These are phyloP conservation scores for Poeciliopsis infans DNA, from an alignment of 2,797 vertebrate genomes.

Conservation along the genomic window DNA sequence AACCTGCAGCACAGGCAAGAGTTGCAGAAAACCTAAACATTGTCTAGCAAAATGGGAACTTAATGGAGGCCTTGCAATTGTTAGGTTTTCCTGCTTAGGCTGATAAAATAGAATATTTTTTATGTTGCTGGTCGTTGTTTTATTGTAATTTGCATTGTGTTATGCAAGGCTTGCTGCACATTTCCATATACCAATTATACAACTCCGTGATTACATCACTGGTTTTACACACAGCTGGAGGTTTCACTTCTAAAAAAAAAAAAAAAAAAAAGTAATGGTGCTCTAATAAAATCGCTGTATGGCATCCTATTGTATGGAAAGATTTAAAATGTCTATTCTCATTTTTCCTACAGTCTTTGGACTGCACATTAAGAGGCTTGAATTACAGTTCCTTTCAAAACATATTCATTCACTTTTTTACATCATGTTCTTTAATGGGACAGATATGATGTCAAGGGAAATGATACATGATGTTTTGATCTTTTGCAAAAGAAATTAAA, in stretches of 20 bases:
- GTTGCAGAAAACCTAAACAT: not conserved
- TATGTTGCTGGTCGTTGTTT: not conserved
- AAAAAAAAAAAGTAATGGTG: not conserved
- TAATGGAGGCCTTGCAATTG: not conserved
- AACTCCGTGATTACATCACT: not conserved
- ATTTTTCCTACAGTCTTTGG: not conserved
- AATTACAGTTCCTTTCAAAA: not conserved
- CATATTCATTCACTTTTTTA: not conserved
- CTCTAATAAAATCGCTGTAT: not conserved
- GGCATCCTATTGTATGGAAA: too few relatives aligned
- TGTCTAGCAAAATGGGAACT: not conserved
- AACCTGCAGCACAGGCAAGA: not conserved
- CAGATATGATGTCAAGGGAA: not conserved
- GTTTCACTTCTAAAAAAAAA: not conserved
- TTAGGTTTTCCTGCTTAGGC: not conserved
- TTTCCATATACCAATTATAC: constrained; percentile 12
- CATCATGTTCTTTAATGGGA: not conserved
- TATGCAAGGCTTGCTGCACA: constrained; percentile 4
- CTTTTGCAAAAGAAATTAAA: not conserved
- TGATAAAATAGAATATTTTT: not conserved
- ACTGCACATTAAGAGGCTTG: not conserved
- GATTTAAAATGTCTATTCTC: not conserved
- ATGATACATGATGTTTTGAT: not conserved
- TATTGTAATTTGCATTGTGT: not conserved
- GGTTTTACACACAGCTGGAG: not conserved